These are phyloP conservation scores for Elephas maximus DNA, from an alignment of 2,113 vertebrate genomes.

Conservation along the genomic window DNA sequence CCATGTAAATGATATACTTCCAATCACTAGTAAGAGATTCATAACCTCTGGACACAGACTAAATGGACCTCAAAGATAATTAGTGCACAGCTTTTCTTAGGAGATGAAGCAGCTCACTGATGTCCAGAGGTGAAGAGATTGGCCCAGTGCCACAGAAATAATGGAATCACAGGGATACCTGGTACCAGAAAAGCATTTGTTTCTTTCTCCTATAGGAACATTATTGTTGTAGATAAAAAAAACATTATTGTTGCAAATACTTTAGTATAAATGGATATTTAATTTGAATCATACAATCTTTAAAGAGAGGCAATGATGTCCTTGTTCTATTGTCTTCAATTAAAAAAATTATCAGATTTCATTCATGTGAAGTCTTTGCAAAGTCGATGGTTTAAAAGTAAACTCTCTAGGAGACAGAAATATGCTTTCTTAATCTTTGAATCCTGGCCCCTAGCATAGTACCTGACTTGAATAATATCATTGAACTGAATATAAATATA, in stretches of 20 bases:
- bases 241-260: neutral
- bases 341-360: constrained; percentile 53
- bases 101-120: neutral
- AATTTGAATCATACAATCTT: constrained; percentile 33
- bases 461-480: neutral
- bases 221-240: neutral
- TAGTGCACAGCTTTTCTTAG: neutral
- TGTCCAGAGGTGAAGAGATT: neutral
- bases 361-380: constrained; percentile 37
- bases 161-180: neutral
- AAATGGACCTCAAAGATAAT: neutral
- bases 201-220: neutral
- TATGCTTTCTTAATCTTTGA: neutral
- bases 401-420: neutral
- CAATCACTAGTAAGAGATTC: neutral
- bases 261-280: constrained; percentile 41
- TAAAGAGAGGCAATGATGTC: constrained; percentile 53
- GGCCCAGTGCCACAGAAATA: neutral
- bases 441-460: neutral
- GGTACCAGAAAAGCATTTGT: neutral
- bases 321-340: neutral
- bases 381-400: constrained; percentile 48
- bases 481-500: constrained; percentile 25
- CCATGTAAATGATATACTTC: constrained; percentile 22
- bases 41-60: neutral